phyloP scores from a whole-genome alignment of 2,113 vertebrate species.

The Tragelaphus imberbis region DNA sequence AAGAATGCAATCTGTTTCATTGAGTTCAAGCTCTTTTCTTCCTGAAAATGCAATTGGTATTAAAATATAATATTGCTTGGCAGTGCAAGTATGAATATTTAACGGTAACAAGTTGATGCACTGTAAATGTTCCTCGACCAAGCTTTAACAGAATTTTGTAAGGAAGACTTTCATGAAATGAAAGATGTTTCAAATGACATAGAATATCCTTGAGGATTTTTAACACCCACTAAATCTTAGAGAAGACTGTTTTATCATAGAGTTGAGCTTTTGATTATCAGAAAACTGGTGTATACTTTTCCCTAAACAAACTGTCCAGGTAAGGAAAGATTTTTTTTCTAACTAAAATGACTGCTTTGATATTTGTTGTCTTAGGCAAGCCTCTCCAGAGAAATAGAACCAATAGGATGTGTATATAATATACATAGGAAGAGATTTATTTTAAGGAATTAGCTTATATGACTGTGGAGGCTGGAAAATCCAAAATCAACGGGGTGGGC shows the following conservation, averaged over 20 bases:
- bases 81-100: conserved; percentile 29
- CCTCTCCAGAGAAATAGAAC: background rate
- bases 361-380: background rate
- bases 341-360: background rate
- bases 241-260: background rate
- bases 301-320: background rate
- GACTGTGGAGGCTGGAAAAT: background rate
- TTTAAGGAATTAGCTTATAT: background rate
- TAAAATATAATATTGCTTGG: conserved; percentile 16
- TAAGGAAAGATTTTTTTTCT: background rate
- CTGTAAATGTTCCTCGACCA: background rate
- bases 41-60: background rate
- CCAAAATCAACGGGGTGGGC: background rate
- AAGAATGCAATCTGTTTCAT: background rate
- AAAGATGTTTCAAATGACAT: conserved; percentile 22
- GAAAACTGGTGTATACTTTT: background rate
- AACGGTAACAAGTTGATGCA: background rate
- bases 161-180: background rate
- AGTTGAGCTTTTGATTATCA: background rate
- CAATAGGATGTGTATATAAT: background rate
- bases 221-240: background rate
- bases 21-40: background rate
- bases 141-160: background rate
- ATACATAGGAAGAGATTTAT: background rate
- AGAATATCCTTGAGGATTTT: conserved; percentile 6